These are phyloP conservation scores for Catharus minimus DNA, from an alignment of 2,113 vertebrate genomes.

Conservation along the genomic window DNA sequence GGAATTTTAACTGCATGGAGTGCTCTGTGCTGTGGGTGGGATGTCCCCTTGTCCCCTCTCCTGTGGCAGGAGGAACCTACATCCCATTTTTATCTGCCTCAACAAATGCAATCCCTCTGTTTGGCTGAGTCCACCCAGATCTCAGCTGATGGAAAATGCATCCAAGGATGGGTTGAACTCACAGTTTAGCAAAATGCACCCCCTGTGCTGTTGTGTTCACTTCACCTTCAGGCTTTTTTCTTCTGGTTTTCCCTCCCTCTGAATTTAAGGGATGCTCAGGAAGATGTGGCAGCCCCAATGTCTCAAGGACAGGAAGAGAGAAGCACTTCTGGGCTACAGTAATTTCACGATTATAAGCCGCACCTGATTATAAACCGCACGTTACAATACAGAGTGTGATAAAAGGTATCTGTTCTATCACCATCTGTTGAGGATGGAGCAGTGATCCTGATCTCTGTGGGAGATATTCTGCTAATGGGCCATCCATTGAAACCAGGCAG, in stretches of 20 bases:
- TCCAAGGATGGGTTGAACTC: background rate
- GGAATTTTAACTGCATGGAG: background rate
- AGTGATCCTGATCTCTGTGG: no score
- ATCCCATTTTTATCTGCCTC: background rate
- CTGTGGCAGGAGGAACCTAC: rapidly evolving
- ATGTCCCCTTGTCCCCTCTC: background rate
- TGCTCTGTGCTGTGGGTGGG: background rate
- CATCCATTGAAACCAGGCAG: no score
- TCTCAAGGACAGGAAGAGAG: background rate
- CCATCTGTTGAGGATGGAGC: no score
- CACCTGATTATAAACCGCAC: no score
- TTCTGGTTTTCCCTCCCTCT: background rate
- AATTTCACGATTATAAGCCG: no score
- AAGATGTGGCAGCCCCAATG: rapidly evolving
- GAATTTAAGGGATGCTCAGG: background rate
- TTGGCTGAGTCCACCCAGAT: background rate
- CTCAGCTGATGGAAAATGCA: background rate
- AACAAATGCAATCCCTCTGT: background rate
- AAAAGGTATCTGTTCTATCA: no score
- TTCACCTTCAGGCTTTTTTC: background rate
- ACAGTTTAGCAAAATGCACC: background rate
- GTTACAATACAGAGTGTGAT: no score
- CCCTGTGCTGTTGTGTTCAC: background rate
- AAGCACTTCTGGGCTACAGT: background rate
- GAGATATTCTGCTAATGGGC: no score